Conservation (phyloP, 2,113 vertebrate species). For the Neodontobutis hainanensis region DNA sequence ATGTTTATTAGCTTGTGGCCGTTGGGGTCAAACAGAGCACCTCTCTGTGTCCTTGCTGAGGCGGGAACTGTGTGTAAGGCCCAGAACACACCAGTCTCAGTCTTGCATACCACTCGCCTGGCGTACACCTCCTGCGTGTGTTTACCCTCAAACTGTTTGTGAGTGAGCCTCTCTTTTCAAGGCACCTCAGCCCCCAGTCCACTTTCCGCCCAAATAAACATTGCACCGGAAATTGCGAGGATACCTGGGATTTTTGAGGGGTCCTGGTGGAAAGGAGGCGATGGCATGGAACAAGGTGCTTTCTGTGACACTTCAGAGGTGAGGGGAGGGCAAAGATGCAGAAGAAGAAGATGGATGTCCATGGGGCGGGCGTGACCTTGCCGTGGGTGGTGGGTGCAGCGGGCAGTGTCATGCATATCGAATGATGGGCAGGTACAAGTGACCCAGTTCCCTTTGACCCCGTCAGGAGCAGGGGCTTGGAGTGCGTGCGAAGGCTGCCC, state of each 20-base stretch:
- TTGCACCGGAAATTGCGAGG: constrained; percentile 81
- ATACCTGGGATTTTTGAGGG: constrained; percentile 83
- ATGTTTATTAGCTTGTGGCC: constrained; percentile 54
- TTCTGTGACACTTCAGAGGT: constrained; percentile 74
- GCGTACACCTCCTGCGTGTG: constrained; percentile 61
- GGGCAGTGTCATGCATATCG: constrained; percentile 31
- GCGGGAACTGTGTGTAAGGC: constrained; percentile 66
- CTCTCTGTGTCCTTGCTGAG: constrained; percentile 65
- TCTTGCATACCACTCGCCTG: constrained; percentile 57
- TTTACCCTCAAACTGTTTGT: constrained; percentile 78
- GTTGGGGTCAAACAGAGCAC: constrained; percentile 68
- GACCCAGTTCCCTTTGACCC: constrained; percentile 64
- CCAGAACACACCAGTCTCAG: constrained; percentile 77
- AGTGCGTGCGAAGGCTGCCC: constrained; percentile 29
- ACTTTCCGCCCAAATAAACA: constrained; percentile 78
- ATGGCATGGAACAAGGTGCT: constrained; percentile 69
- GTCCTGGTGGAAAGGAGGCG: constrained; percentile 71
- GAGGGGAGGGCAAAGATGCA: constrained; percentile 46
- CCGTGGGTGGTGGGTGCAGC: constrained; percentile 39
- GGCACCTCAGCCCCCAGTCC: constrained; percentile 34
- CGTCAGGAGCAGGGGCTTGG: constrained; percentile 3
- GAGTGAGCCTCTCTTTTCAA: constrained; percentile 69
- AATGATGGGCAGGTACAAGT: constrained; percentile 53
- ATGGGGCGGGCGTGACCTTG: constrained; percentile 48
- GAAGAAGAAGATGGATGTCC: constrained; percentile 14